These are phyloP conservation scores for Smutsia gigantea DNA, from an alignment of 2,797 vertebrate genomes.

Conservation along the genomic window DNA sequence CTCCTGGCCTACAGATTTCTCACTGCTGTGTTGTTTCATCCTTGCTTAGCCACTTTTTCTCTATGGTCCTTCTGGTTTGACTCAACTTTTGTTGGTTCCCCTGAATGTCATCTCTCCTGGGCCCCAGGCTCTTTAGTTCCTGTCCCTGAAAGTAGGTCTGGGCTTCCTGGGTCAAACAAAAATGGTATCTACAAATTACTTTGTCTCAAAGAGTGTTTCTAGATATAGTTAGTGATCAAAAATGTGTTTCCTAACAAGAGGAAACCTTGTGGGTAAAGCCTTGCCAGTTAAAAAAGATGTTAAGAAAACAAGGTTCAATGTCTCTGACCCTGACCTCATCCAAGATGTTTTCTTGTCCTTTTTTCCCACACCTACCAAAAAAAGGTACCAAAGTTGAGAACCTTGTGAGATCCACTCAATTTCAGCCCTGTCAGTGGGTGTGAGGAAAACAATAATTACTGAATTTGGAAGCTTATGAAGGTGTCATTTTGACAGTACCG, in stretches of 20 bases:
- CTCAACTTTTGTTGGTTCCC: background rate
- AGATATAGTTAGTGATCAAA: constrained; percentile 36
- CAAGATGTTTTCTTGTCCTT: constrained; percentile 27
- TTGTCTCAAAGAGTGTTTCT: constrained; percentile 46
- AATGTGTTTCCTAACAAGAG: constrained; percentile 32
- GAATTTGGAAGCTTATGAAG: constrained; percentile 56
- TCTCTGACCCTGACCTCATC: constrained; percentile 52
- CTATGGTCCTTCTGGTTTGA: background rate
- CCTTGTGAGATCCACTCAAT: constrained; percentile 52
- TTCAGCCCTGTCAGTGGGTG: constrained; percentile 33
- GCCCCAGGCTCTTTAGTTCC: constrained; percentile 28
- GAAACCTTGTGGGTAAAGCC: constrained; percentile 9
- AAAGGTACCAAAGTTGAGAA: constrained; percentile 53
- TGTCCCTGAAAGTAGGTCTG: constrained; percentile 38
- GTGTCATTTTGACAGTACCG: constrained; percentile 62
- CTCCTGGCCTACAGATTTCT: background rate
- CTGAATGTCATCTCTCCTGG: constrained; percentile 36
- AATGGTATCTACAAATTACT: constrained; percentile 53
- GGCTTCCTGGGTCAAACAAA: constrained; percentile 64
- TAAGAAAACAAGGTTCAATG: background rate
- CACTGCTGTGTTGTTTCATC: background rate
- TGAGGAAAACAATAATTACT: constrained; percentile 63
- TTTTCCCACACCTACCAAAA: constrained; percentile 52
- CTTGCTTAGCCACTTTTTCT: background rate
- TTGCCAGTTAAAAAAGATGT: background rate